phyloP scores from a whole-genome alignment of 2,888 invertebrate genomes.

The Patella ulyssiponensis region DNA sequence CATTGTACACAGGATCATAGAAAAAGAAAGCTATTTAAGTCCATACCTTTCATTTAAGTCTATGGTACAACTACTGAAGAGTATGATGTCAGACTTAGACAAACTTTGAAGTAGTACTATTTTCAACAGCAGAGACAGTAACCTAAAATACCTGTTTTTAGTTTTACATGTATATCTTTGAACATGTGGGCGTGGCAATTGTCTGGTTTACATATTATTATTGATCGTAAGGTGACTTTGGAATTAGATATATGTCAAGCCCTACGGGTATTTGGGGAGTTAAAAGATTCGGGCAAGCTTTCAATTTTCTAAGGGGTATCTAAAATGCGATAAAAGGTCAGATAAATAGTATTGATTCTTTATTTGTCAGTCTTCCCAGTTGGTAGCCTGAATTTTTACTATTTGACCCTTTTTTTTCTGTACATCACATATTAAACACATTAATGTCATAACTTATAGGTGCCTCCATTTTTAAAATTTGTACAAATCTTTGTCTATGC shows the following conservation, averaged over 20 bases:
- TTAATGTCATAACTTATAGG: conserved; percentile 1
- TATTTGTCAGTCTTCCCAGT: background rate
- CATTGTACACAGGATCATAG: too few species aligned
- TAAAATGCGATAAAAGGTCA: conserved; percentile 5
- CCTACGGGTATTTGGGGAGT: background rate
- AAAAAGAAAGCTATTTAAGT: too few species aligned
- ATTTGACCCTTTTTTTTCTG: background rate
- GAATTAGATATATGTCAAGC: background rate
- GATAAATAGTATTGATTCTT: background rate
- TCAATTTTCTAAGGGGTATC: background rate
- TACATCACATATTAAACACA: background rate
- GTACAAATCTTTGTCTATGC: too few species aligned
- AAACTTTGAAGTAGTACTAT: too few species aligned
- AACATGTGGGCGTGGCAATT: background rate
- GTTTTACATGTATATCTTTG: too few species aligned
- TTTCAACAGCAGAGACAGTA: too few species aligned
- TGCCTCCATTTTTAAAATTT: too few species aligned
- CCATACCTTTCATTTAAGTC: too few species aligned
- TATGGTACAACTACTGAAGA: too few species aligned
- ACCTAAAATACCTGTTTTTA: too few species aligned
- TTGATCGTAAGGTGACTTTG: conserved; percentile 8
- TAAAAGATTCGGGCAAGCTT: conserved; percentile 5
- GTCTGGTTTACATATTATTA: background rate
- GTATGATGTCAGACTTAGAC: too few species aligned
- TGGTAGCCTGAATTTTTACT: background rate